Base-by-base conservation (phyloP, 2,113 vertebrate genomes). In the Etheostoma spectabile region DNA sequence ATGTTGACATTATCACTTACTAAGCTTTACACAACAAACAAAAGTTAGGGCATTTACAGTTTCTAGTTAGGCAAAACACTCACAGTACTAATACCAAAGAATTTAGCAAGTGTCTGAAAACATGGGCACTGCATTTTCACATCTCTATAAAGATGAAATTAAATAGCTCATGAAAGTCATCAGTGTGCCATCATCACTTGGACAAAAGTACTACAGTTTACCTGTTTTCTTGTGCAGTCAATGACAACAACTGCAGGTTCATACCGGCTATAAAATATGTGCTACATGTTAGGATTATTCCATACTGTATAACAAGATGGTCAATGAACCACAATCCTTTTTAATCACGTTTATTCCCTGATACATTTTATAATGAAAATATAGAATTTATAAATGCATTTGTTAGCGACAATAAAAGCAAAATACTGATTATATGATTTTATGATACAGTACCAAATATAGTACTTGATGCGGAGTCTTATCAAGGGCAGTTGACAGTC, bases 171-270 rank as follows among this genome's bases (percentile, higher is more conserved):
- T 22, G 7, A 49, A 52, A 57, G 72, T 79, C 48, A 79, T 24
- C 61, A 52, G 52, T 83, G 89, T 91, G 86, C 88, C 89, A 90
- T 88, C 70, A 42, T 74, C 62, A 72, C 57, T 60, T 66, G 15
- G 2, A 77, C 8, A 46, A 19, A 15, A 42, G 7, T 45, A 35
- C 14, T 21, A 15, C 19, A 6, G 21, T 11, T 56, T 45, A 59
- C 15, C 24, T 1, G 5, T 64, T 53, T 45, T 22, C 69, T 74
- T 14, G 30, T 19, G 4, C 24, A n/a, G 8, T 60, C 3, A 65
- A 2, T 53, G 13, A 38, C 13, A 57, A 60, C 19, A 83, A 38
- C 49, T 57, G 22, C 6, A 66, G 24, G 30, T 48, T 63, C 2
- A 24, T n/a, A 59, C 8, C 14, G 16, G 27, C 27, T 18, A 21